Conservation (phyloP, 2,888 invertebrate species). For the Caprella mutica region DNA sequence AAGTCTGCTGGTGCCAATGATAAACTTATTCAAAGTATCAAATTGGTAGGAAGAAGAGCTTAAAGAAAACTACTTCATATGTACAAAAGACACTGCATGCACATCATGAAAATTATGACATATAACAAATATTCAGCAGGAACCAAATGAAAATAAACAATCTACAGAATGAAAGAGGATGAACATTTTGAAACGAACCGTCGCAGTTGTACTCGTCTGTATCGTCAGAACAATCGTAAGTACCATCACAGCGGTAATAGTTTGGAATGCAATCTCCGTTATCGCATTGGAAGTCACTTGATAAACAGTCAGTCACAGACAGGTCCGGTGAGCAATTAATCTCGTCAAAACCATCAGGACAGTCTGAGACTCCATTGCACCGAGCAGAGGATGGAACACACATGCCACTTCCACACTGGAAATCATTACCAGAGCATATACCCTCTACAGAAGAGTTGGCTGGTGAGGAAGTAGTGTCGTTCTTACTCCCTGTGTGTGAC, state of each 20-base stretch:
- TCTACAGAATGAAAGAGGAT: too few relatives aligned
- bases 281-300: slow-evolving; percentile 10
- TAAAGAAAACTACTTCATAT: neutral
- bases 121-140: neutral
- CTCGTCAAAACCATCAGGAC: slow-evolving; percentile 53
- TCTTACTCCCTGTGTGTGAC: neutral
- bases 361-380: slow-evolving; percentile 34
- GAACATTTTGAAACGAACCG: too few relatives aligned
- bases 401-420: slow-evolving; percentile 41
- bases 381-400: slow-evolving; percentile 38
- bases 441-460: too few relatives aligned
- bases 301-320: slow-evolving; percentile 34
- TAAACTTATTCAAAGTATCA: neutral
- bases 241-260: slow-evolving; percentile 52
- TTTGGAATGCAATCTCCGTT: slow-evolving; percentile 35
- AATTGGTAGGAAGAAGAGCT: neutral
- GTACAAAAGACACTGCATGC: neutral
- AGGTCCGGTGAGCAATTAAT: too few relatives aligned
- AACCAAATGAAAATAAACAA: too few relatives aligned
- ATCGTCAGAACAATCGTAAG: slow-evolving; percentile 53
- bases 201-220: too few relatives aligned
- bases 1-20: too few relatives aligned
- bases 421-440: slow-evolving; percentile 23
- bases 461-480: neutral
- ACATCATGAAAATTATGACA: neutral